Percentiles rank a stretch among this genome's conserved stretches.
phyloP scores from a whole-genome alignment of 2,888 invertebrate species.

The Megaustenia siamemsis region DNA sequence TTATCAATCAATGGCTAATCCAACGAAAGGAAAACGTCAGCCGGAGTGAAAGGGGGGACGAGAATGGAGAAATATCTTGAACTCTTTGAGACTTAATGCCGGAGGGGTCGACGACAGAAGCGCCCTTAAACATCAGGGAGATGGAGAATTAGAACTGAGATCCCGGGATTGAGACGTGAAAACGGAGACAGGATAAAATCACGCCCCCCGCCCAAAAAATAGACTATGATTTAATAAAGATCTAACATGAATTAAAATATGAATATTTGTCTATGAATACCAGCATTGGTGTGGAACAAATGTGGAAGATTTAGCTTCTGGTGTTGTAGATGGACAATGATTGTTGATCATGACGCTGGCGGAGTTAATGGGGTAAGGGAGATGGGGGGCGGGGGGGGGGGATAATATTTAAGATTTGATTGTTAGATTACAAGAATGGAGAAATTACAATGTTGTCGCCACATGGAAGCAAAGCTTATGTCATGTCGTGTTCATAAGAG shows the following conservation, averaged over 20 bases:
- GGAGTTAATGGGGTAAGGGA: no score
- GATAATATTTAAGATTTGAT: background rate
- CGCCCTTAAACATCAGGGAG: background rate
- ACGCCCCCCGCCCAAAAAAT: no score
- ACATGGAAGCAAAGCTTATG: background rate
- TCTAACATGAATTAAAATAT: background rate
- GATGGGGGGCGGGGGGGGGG: no score
- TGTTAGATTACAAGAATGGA: background rate
- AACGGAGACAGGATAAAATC: constrained; percentile 17
- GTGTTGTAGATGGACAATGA: background rate
- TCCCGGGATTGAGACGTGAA: background rate
- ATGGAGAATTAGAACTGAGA: background rate
- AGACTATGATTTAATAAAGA: background rate
- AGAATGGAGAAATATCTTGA: constrained; percentile 6
- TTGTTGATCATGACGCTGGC: no score
- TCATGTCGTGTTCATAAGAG: background rate
- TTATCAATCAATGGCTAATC: constrained; percentile 38
- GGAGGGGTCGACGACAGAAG: background rate
- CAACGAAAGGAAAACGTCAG: constrained; percentile 31
- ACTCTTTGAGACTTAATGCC: constrained; percentile 6
- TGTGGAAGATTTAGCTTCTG: background rate
- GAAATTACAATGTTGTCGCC: background rate
- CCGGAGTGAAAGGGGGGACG: background rate
- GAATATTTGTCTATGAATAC: background rate
- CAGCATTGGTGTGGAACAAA: background rate